phyloP scores from a whole-genome alignment of 2,888 invertebrate species.

The Encarsia formosa region DNA sequence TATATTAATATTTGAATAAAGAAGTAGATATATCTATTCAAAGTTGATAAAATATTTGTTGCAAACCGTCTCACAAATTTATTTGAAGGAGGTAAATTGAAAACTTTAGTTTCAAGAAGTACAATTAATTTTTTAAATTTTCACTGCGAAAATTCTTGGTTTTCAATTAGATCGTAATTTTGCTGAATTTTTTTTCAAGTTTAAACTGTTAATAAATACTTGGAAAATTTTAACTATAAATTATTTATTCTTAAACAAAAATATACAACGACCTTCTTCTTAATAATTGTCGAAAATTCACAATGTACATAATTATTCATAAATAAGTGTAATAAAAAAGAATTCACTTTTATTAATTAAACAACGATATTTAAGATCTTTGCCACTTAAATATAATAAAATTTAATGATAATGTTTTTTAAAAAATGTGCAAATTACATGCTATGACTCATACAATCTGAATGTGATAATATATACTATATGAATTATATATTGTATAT shows the following conservation, averaged over 20 bases:
- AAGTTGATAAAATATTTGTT: no score
- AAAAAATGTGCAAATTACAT: slow-evolving; percentile 35
- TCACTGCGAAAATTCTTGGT: no score
- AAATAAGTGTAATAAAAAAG: not conserved
- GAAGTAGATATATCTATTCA: slow-evolving; percentile 16
- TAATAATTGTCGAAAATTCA: not conserved
- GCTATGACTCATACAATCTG: slow-evolving; percentile 52
- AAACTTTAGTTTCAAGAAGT: no score
- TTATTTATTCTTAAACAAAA: not conserved
- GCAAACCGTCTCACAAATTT: slow-evolving; percentile 6
- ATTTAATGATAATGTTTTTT: slow-evolving; percentile 26
- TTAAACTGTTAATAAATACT: not conserved
- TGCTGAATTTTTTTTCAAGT: no score
- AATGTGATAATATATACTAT: slow-evolving; percentile 52
- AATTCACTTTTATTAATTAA: no score
- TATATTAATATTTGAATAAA: slow-evolving; percentile 13
- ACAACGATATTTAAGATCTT: no score
- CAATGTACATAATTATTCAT: slow-evolving; percentile 17
- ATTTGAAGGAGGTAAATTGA: no score
- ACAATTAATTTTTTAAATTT: no score
- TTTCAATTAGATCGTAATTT: no score
- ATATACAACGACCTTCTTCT: not conserved
- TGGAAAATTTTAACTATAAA: not conserved
- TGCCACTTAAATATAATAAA: slow-evolving; percentile 10
- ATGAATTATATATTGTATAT: slow-evolving; percentile 39